Evolutionary conservation across 1,140 invertebrate genomes (phyloP).

Genomic region (Gryon sp.): DNA sequence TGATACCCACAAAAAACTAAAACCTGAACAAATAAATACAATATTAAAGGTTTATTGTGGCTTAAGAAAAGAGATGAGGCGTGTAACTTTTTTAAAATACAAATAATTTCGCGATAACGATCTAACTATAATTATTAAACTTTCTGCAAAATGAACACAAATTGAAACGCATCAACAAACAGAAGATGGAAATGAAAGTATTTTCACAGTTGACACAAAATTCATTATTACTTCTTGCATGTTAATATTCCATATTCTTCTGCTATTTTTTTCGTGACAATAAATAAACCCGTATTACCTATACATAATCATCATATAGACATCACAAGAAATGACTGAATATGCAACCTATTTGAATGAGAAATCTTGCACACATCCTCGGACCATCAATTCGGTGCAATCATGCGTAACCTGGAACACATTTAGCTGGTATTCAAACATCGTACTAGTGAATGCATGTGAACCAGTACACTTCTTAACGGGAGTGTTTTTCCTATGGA

Average conservation of each 20-base stretch:
- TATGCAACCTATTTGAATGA: neutral
- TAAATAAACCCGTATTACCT: neutral
- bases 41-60: too few relatives aligned
- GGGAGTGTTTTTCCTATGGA: slow-evolving; percentile 57
- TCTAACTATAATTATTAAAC: slow-evolving; percentile 26
- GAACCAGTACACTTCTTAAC: slow-evolving; percentile 64
- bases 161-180: slow-evolving; percentile 32
- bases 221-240: slow-evolving; percentile 25
- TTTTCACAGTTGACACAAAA: slow-evolving; percentile 27
- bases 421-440: slow-evolving; percentile 39
- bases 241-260: slow-evolving; percentile 25
- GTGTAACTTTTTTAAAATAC: slow-evolving; percentile 7
- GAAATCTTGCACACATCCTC: slow-evolving; percentile 18
- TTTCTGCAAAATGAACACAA: slow-evolving; percentile 46
- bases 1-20: too few relatives aligned
- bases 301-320: slow-evolving; percentile 27
- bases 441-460: slow-evolving; percentile 47
- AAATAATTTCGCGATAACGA: slow-evolving; percentile 2
- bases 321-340: slow-evolving; percentile 16
- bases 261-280: slow-evolving; percentile 28
- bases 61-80: neutral
- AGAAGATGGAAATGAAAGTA: slow-evolving; percentile 42
- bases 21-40: too few relatives aligned
- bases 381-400: slow-evolving; percentile 47
- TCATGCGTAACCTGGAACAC: slow-evolving; percentile 46